A percentile compares a stretch with the other conserved stretches of the same genome.
These are phyloP conservation scores for Oncopodura yosiiana DNA, from an alignment of 1,140 invertebrate species.

Conservation along the genomic window DNA sequence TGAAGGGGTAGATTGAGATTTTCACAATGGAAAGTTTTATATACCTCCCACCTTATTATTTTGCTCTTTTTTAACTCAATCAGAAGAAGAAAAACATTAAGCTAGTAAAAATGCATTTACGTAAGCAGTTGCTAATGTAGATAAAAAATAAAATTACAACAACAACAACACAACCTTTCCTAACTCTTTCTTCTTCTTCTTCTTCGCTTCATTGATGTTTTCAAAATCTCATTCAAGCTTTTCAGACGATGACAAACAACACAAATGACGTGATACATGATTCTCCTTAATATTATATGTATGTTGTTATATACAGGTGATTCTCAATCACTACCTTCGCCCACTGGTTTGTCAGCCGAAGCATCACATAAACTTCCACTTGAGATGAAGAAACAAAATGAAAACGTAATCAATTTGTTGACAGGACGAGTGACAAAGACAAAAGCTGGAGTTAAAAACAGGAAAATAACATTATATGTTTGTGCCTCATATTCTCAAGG, in stretches of 20 bases:
- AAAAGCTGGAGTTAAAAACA: conserved; percentile 38
- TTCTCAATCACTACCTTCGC: conserved; percentile 51
- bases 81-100: too few species aligned
- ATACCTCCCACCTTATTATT: too few species aligned
- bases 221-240: not conserved
- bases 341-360: conserved; percentile 42
- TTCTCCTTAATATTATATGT: too few species aligned
- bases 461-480: conserved; percentile 57
- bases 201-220: not conserved
- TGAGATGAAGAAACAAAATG: conserved; percentile 45
- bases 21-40: too few species aligned
- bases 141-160: too few species aligned
- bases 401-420: conserved; percentile 45
- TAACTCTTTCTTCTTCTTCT: too few species aligned
- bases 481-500: conserved; percentile 59
- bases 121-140: too few species aligned
- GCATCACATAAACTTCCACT: conserved; percentile 38
- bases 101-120: too few species aligned
- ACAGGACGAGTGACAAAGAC: conserved; percentile 45
- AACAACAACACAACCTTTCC: too few species aligned
- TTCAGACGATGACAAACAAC: not conserved
- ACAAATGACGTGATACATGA: not conserved
- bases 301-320: conserved; percentile 40
- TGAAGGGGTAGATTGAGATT: too few species aligned
- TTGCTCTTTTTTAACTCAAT: too few species aligned